phyloP scores from a whole-genome alignment of 2,797 vertebrate species.

The Clarias platycephalus region DNA sequence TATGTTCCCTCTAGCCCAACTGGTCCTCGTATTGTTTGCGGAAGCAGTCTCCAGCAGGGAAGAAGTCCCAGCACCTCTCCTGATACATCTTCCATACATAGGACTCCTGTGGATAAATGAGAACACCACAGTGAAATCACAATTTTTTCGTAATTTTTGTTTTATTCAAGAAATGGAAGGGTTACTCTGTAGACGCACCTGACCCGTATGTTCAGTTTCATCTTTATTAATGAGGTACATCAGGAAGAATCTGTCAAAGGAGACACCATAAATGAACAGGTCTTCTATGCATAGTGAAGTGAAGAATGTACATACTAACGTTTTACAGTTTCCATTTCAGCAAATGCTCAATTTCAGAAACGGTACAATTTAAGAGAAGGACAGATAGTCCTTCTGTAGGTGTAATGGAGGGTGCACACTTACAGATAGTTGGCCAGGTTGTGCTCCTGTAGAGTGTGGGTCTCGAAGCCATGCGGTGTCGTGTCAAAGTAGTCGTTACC shows the following conservation, averaged over 20 bases:
- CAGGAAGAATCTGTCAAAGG: conserved; percentile 87
- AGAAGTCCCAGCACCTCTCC: conserved; percentile 98
- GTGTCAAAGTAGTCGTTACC: conserved; percentile 98
- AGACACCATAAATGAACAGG: not conserved
- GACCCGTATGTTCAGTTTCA: conserved; percentile 98
- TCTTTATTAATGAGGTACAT: conserved; percentile 99
- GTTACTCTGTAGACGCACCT: conserved; percentile 72
- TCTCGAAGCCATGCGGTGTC: conserved; percentile 95
- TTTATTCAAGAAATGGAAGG: conserved; percentile 41
- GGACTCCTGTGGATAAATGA: conserved; percentile 81
- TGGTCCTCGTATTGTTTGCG: conserved; percentile 98
- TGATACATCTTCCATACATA: conserved; percentile 99
- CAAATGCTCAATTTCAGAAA: not conserved
- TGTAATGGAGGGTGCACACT: conserved; percentile 67
- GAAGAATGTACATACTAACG: not conserved
- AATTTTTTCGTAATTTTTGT: conserved; percentile 35
- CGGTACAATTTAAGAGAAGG: not conserved
- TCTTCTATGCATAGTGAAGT: not conserved
- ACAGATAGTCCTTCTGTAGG: not conserved
- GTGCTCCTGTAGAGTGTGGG: conserved; percentile 98
- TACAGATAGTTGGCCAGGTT: conserved; percentile 98
- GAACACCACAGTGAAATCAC: conserved; percentile 44
- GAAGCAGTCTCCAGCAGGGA: conserved; percentile 97
- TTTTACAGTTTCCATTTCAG: not conserved
- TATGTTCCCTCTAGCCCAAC: conserved; percentile 78